A percentile compares a stretch with the other conserved stretches of the same genome.
Conservation (phyloP, 2,113 vertebrate species). For the Regulus satrapa region DNA sequence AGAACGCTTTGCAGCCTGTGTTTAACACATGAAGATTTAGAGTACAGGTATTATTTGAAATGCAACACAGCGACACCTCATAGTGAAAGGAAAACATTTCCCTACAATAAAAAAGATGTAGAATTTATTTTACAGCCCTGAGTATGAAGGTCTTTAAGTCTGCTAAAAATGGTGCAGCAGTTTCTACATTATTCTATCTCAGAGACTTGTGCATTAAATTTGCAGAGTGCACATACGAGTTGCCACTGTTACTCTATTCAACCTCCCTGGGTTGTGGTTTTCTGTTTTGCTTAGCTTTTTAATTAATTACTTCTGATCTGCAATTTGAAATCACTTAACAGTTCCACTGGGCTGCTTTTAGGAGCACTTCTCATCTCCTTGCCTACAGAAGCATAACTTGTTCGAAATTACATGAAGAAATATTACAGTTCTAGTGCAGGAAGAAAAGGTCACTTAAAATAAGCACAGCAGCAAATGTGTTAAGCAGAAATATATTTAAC, state of each 20-base stretch:
- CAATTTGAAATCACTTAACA: not conserved
- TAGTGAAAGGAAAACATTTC: not conserved
- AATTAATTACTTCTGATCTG: not conserved
- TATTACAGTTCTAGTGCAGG: not conserved
- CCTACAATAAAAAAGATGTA: not conserved
- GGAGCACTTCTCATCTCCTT: not conserved
- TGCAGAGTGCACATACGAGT: not conserved
- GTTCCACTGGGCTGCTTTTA: not conserved
- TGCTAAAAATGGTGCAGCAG: not conserved
- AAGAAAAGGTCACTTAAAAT: not conserved
- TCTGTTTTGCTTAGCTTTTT: not conserved
- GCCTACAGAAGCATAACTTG: not conserved
- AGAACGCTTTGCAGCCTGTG: not conserved
- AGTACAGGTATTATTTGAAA: not conserved
- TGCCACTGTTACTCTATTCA: not conserved
- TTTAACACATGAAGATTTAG: not conserved
- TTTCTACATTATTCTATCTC: not conserved
- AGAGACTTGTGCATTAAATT: not conserved
- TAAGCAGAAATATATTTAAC: not conserved
- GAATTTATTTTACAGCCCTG: not conserved
- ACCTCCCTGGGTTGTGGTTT: not conserved
- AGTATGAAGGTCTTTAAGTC: not conserved
- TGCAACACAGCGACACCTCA: not conserved
- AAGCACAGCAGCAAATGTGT: not conserved
- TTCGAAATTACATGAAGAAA: not conserved